Evolutionary conservation across 2,888 invertebrate species (phyloP), one percentile per base, ranked within the genome.

Genomic region (Seira musarum): DNA sequence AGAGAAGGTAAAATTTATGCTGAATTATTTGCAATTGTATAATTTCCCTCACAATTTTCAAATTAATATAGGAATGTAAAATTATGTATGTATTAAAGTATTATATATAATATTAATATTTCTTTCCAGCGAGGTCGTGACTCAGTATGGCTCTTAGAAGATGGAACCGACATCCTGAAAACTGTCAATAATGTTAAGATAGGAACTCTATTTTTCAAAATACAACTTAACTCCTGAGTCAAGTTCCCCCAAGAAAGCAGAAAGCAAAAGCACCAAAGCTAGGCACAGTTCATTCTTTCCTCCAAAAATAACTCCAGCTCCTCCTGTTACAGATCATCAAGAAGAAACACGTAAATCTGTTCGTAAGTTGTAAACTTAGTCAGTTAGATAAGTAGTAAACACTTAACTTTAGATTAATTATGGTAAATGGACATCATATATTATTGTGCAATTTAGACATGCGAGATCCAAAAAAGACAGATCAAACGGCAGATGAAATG

Each of bases 111-210:
- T n/a, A n/a, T n/a, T n/a, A n/a, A n/a, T n/a, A n/a, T n/a, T n/a
- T 24, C 65, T 66, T 74, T 71, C 25, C 63, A 46, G 2, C 10
- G 70, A 70, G 74, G 57, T 0, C 64, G 57, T 63, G 17, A 72
- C n/a, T n/a, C 53, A 17, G n/a, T 65, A 8, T 65, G 81, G 64
- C 60, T 46, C 24, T 61, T 79, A 17, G 61, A 70, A 40, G 71
- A 74, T 57, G 13, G 30, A 1, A 66, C 61, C n/a, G 82, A 82
- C 15, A 67, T 80, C 22, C 46, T 82, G 13, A 75, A 76, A 60
- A 17, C 30, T 17, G n/a, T 2, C 17, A 8, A 24, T 1, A 82
- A 82, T 30, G 24, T 76, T 0, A 79, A 72, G 53, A 75, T 80
- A 17, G 80, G 82, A 53, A 25, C 8, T 0, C 65, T 80, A 1